A percentile compares a stretch with the other conserved stretches of the same genome.
Evolutionary conservation across 2,797 vertebrate species (phyloP).

Genomic region (Mastacembelus armatus): DNA sequence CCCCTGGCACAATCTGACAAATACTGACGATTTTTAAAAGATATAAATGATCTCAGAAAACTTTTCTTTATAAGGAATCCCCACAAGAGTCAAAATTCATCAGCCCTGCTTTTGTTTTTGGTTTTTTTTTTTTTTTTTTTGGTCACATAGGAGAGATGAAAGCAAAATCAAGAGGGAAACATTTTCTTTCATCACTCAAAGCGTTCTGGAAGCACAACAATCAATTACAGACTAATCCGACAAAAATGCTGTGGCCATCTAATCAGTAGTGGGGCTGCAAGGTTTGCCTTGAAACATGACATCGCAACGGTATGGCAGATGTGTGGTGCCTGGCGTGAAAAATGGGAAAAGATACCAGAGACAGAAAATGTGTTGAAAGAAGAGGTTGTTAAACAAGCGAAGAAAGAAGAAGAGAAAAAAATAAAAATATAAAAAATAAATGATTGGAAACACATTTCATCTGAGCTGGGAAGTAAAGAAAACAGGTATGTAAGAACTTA

Average conservation of each 20-base stretch:
- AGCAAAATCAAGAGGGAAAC: constrained; percentile 13
- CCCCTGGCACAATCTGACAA: too few relatives aligned
- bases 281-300: constrained; percentile 24
- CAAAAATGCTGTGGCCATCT: constrained; percentile 23
- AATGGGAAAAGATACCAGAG: not conserved
- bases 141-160: not conserved
- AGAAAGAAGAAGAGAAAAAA: not conserved
- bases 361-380: not conserved
- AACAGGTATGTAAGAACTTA: not conserved
- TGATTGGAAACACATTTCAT: too few relatives aligned
- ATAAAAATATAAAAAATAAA: too few relatives aligned
- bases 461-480: too few relatives aligned
- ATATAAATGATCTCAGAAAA: too few relatives aligned
- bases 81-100: too few relatives aligned
- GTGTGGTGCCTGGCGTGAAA: too few relatives aligned
- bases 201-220: constrained; percentile 64
- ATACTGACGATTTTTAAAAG: too few relatives aligned
- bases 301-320: not conserved
- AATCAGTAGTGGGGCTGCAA: constrained; percentile 28
- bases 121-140: too few relatives aligned
- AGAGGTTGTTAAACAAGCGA: not conserved
- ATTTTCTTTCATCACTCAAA: constrained; percentile 36
- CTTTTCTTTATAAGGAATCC: too few relatives aligned
- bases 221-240: constrained; percentile 55
- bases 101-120: too few relatives aligned